Evolutionary conservation across 2,113 vertebrate species (phyloP).

Genomic region (Prinia subflava): DNA sequence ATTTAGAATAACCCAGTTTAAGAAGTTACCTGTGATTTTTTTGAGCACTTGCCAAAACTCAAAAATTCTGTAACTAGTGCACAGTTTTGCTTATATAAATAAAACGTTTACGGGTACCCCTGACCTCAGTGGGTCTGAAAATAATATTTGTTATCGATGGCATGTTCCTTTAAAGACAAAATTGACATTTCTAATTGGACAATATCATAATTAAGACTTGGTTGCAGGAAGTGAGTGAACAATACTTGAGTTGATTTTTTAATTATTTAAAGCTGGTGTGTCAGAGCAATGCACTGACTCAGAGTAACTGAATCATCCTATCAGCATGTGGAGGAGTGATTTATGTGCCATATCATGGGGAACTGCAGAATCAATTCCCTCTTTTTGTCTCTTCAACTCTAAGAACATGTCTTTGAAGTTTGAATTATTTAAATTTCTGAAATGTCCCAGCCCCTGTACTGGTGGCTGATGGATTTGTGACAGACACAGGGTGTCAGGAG

Average conservation of each 20-base stretch:
- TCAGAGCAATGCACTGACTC: conserved; percentile 27
- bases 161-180: neutral
- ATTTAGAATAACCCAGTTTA: neutral
- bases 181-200: neutral
- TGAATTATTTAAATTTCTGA: neutral
- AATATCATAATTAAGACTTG: neutral
- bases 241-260: neutral
- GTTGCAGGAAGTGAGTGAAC: conserved; percentile 9
- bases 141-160: neutral
- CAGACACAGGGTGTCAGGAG: neutral
- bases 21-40: neutral
- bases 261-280: neutral
- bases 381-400: neutral
- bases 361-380: neutral
- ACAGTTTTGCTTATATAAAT: neutral
- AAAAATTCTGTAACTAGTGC: neutral
- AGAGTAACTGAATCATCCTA: conserved; percentile 46
- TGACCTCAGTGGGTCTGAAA: neutral
- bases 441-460: neutral
- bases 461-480: neutral
- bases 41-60: neutral
- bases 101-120: neutral
- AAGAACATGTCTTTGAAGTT: neutral
- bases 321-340: conserved; percentile 15
- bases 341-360: neutral